These are phyloP conservation scores for Atractosteus spatula DNA, from an alignment of 2,113 vertebrate species.

Conservation along the genomic window DNA sequence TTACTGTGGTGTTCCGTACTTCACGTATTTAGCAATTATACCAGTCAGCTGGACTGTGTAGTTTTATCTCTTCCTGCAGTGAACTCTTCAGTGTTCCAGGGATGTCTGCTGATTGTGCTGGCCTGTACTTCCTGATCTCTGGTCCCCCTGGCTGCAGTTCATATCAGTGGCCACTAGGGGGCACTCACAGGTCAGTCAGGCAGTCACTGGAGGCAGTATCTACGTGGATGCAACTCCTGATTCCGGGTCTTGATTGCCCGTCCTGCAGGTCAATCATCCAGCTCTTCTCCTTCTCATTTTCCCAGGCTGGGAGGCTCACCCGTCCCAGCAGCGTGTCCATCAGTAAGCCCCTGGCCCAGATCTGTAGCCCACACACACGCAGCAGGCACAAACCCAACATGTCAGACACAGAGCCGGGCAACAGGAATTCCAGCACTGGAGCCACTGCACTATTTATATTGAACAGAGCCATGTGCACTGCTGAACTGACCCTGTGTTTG, in stretches of 20 bases:
- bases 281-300: constrained; percentile 51
- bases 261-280: constrained; percentile 59
- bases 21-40: too few species aligned
- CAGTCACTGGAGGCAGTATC: constrained; percentile 68
- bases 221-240: constrained; percentile 48
- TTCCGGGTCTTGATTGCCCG: constrained; percentile 15
- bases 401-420: not conserved
- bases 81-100: too few species aligned
- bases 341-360: constrained; percentile 60
- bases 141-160: too few species aligned
- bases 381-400: not conserved
- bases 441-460: too few species aligned
- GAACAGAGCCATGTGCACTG: too few species aligned
- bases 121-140: too few species aligned
- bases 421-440: too few species aligned
- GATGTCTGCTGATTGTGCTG: too few species aligned
- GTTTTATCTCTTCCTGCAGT: too few species aligned
- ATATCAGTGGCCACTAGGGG: not conserved
- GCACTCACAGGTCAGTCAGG: constrained; percentile 64
- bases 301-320: constrained; percentile 50
- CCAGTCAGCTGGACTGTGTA: too few species aligned
- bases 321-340: constrained; percentile 64
- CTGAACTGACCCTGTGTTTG: too few species aligned
- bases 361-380: constrained; percentile 36
- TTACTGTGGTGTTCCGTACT: too few species aligned